phyloP scores from a whole-genome alignment of 2,113 vertebrate genomes.

The Catharus fuscescens region DNA sequence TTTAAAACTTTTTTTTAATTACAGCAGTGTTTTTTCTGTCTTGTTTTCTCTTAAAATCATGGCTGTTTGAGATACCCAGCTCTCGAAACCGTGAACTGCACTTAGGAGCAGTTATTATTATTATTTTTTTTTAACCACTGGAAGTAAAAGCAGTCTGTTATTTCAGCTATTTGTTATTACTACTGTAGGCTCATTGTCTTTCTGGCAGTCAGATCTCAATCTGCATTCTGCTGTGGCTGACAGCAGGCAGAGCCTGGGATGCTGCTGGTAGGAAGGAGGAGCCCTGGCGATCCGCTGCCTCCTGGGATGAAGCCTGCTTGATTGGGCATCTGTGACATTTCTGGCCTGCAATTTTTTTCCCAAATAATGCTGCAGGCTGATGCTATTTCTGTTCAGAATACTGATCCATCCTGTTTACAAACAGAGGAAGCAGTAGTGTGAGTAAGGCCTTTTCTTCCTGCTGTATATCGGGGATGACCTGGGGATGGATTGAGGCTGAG shows the following conservation, averaged over 20 bases:
- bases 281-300: not conserved
- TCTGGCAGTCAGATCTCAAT: not conserved
- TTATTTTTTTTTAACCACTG: not conserved
- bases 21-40: not conserved
- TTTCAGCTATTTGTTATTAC: not conserved
- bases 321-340: not conserved
- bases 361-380: not conserved
- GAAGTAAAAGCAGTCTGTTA: not conserved
- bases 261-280: not conserved
- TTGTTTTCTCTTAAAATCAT: not conserved
- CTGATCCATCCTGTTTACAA: not conserved
- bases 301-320: not conserved
- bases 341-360: not conserved
- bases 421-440: not conserved
- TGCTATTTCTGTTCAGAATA: not conserved
- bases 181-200: not conserved
- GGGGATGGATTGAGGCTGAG: not conserved
- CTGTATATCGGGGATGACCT: rapidly evolving
- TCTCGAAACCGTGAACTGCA: not conserved
- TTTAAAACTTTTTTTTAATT: not conserved
- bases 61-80: not conserved
- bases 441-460: not conserved
- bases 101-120: not conserved
- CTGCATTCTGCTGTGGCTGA: not conserved
- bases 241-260: not conserved